These are phyloP conservation scores for Caenorhabditis wallacei DNA, from an alignment of 2,888 invertebrate species.

Conservation along the genomic window DNA sequence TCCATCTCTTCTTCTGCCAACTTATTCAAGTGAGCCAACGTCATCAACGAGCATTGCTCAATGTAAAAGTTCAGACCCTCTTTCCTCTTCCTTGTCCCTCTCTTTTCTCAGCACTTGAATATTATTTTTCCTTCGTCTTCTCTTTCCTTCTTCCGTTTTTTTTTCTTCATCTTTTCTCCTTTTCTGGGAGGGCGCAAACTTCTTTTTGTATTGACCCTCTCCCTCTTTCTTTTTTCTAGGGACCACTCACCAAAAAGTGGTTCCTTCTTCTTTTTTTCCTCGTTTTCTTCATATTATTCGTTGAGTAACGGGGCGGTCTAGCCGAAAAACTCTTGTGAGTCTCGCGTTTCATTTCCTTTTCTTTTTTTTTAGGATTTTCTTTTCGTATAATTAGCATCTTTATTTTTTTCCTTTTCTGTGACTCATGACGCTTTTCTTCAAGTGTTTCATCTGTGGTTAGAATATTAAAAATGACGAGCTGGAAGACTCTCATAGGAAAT, in stretches of 20 bases:
- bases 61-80: constrained; percentile 54
- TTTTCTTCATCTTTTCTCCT: constrained; percentile 19
- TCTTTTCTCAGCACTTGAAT: constrained; percentile 17
- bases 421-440: constrained; percentile 13
- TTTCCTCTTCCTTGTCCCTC: constrained; percentile 29
- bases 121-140: constrained; percentile 26
- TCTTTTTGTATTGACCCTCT: constrained; percentile 57
- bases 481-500: constrained; percentile 5
- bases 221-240: constrained; percentile 37
- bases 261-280: constrained; percentile 31
- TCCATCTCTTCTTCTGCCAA: constrained; percentile 43
- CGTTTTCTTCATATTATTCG: constrained; percentile 36
- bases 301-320: constrained; percentile 16
- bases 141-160: constrained; percentile 17
- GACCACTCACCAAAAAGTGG: constrained; percentile 64
- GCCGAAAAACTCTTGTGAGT: constrained; percentile 22
- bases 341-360: constrained; percentile 4
- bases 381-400: constrained; percentile 14
- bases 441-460: constrained; percentile 21
- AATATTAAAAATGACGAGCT: constrained; percentile 8
- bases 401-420: neutral
- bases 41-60: constrained; percentile 61
- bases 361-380: neutral
- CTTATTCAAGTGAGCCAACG: constrained; percentile 56
- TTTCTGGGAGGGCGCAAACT: constrained; percentile 43